phyloP scores from a whole-genome alignment of 2,888 invertebrate species.

The Dynastes tityus region DNA sequence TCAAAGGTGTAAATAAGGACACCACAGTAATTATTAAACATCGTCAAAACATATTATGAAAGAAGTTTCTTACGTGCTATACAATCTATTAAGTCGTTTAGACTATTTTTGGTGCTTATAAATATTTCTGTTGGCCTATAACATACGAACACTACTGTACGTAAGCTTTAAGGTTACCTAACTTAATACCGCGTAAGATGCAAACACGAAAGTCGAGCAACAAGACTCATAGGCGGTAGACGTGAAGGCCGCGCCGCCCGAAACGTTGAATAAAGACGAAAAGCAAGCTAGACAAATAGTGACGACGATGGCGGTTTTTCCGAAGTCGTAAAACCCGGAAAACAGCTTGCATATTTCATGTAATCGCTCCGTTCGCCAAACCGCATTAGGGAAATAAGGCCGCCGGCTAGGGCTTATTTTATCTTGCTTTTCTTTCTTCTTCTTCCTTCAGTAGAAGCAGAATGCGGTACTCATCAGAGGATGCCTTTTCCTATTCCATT shows the following conservation, averaged over 20 bases:
- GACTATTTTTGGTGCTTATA: too few species aligned
- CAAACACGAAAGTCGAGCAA: background rate
- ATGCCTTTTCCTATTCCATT: background rate
- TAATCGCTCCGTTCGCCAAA: conserved; percentile 25
- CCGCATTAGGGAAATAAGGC: conserved; percentile 27
- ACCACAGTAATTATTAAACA: too few species aligned
- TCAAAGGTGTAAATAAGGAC: too few species aligned
- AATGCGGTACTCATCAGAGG: background rate
- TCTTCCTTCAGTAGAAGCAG: background rate
- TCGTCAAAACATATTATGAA: too few species aligned
- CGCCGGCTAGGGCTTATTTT: conserved; percentile 14
- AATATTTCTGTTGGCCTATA: too few species aligned
- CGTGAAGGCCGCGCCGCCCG: background rate
- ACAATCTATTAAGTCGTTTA: too few species aligned
- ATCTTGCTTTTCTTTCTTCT: background rate
- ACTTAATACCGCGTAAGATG: background rate
- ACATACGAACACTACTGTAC: too few species aligned
- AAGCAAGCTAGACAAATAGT: conserved; percentile 14
- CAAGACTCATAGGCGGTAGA: background rate
- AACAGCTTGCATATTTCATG: conserved; percentile 25
- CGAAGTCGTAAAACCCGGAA: conserved; percentile 25
- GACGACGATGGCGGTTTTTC: conserved; percentile 11
- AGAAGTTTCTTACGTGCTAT: too few species aligned
- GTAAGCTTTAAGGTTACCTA: background rate
- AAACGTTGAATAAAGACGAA: too few species aligned